A percentile compares a stretch with the other conserved stretches of the same genome.
Evolutionary conservation across 2,888 invertebrate species (phyloP).

Genomic region (Tuta absoluta): DNA sequence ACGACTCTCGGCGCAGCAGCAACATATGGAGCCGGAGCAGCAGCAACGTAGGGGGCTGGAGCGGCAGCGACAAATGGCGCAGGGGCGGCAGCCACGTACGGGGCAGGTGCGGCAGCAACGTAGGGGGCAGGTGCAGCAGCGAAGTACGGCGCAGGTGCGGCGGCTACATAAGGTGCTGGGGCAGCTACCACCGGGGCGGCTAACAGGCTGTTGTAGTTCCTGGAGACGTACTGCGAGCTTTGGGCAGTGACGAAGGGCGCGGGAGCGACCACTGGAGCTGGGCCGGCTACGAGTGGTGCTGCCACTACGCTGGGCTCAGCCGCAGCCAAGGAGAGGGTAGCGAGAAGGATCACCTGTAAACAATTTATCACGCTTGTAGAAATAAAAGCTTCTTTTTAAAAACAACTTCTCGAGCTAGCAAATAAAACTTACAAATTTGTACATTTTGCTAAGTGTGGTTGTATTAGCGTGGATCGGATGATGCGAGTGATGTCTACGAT

Average conservation of each 20-base stretch:
- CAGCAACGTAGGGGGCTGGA: constrained; percentile 40
- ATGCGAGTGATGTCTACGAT: constrained; percentile 60
- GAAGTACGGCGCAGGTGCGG: constrained; percentile 49
- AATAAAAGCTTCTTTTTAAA: background rate
- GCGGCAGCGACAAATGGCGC: constrained; percentile 44
- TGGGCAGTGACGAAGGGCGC: constrained; percentile 84
- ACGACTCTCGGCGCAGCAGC: constrained; percentile 34
- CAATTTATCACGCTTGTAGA: background rate
- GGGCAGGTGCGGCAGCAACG: constrained; percentile 48
- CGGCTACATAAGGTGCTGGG: constrained; percentile 49
- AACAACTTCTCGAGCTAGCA: background rate
- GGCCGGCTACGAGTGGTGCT: constrained; percentile 52
- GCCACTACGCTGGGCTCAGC: constrained; percentile 63
- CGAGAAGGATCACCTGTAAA: constrained; percentile 65
- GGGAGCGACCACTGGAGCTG: constrained; percentile 61
- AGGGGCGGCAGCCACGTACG: constrained; percentile 46
- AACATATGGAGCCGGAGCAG: constrained; percentile 45
- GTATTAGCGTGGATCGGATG: constrained; percentile 56
- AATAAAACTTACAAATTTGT: constrained; percentile 61
- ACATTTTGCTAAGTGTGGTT: constrained; percentile 59
- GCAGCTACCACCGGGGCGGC: constrained; percentile 75
- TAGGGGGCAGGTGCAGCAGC: constrained; percentile 42
- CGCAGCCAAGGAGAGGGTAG: constrained; percentile 57
- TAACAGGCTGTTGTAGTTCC: constrained; percentile 79
- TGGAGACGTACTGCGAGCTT: constrained; percentile 83